Percentiles rank a stretch among this genome's conserved stretches.
Conservation (phyloP, 2,113 vertebrate species). For the Cettia cetti region DNA sequence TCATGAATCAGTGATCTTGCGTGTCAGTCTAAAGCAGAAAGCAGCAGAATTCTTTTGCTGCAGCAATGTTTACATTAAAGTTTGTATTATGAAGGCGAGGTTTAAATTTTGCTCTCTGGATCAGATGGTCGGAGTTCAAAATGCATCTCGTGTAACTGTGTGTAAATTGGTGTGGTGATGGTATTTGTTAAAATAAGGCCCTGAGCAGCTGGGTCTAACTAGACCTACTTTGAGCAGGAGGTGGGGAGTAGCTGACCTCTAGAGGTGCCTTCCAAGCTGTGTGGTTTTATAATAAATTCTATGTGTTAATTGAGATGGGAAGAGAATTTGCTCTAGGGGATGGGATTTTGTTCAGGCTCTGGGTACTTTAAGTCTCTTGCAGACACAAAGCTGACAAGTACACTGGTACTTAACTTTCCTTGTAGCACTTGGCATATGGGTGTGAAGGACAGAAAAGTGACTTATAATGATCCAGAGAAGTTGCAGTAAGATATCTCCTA, state of each 20-base stretch:
- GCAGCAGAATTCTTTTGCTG: not conserved
- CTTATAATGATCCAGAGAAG: not conserved
- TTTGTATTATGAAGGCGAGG: not conserved
- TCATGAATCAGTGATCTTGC: not conserved
- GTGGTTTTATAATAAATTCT: not conserved
- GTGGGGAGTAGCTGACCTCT: slow-evolving; percentile 20
- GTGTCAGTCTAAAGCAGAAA: not conserved
- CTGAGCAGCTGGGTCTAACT: not conserved
- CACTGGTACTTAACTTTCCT: not conserved
- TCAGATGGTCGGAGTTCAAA: not conserved
- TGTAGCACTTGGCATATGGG: not conserved
- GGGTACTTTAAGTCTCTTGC: not conserved
- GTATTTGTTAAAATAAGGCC: not conserved
- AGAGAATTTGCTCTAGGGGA: not conserved
- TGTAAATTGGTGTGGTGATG: not conserved
- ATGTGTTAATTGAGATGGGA: not conserved
- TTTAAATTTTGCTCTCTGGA: slow-evolving; percentile 32
- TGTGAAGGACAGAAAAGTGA: not conserved
- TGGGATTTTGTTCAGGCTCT: not conserved
- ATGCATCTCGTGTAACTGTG: not conserved
- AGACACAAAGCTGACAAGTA: not conserved
- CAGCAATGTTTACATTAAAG: not conserved
- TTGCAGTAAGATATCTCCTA: not conserved
- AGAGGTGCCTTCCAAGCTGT: not conserved
- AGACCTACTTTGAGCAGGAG: not conserved